phyloP scores from a whole-genome alignment of 2,113 vertebrate genomes.

The Erpornis zantholeuca region DNA sequence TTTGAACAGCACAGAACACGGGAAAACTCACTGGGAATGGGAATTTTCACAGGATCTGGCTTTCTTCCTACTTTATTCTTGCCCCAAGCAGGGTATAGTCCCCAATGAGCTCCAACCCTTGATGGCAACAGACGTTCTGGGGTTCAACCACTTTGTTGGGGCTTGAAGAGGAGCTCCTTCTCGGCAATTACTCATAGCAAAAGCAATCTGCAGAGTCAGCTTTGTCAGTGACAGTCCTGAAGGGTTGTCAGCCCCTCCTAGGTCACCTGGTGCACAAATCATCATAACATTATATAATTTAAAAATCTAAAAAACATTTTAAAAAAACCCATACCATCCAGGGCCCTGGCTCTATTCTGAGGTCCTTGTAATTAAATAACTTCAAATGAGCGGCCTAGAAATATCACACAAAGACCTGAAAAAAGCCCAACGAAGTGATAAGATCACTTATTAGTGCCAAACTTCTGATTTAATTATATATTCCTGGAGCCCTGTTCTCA shows the following conservation, averaged over 20 bases:
- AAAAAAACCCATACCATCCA: background rate
- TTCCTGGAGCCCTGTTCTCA: slow-evolving; percentile 53
- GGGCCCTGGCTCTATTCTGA: background rate
- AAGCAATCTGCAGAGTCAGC: slow-evolving; percentile 10
- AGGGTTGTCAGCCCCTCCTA: slow-evolving; percentile 50
- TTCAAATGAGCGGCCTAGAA: background rate
- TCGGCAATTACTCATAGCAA: background rate
- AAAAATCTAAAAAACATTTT: background rate
- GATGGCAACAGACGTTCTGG: background rate
- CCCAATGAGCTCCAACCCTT: background rate
- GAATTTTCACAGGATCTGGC: background rate
- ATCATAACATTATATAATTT: background rate
- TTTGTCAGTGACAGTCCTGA: slow-evolving; percentile 1
- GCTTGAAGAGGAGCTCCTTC: slow-evolving; percentile 23
- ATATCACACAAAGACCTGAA: slow-evolving; percentile 63
- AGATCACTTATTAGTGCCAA: slow-evolving; percentile 66
- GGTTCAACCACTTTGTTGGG: slow-evolving; percentile 9
- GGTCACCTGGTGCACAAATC: background rate
- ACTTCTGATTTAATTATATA: slow-evolving; percentile 68
- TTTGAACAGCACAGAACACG: background rate
- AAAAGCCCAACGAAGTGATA: slow-evolving; percentile 61
- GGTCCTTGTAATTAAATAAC: slow-evolving; percentile 64
- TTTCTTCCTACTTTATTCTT: background rate
- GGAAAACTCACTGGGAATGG: background rate
- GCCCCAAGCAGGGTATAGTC: background rate